Conservation (phyloP, 2,113 vertebrate species). For the Phyllostomus hastatus region DNA sequence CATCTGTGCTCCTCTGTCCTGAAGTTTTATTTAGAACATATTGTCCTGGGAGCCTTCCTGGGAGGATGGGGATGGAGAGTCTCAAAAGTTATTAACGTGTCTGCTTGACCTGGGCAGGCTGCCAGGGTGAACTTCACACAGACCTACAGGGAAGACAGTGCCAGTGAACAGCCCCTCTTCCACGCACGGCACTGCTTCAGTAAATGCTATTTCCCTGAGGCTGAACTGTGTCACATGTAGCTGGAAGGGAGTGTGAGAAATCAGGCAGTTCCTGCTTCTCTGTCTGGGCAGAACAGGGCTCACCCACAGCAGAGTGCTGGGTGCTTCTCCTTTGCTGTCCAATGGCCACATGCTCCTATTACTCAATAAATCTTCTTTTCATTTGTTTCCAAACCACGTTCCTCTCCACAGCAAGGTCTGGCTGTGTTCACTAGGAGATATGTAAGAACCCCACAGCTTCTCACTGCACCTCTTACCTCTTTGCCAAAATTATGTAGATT, state of each 20-base stretch:
- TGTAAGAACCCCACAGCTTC: neutral
- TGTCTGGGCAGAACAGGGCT: neutral
- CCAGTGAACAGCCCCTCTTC: neutral
- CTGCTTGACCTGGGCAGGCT: neutral
- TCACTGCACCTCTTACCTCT: neutral
- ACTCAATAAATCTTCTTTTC: neutral
- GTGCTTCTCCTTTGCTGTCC: neutral
- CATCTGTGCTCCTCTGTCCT: neutral
- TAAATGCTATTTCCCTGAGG: neutral
- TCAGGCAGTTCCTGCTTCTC: neutral
- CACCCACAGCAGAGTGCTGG: neutral
- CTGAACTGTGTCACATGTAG: neutral
- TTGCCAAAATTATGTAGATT: constrained; percentile 42
- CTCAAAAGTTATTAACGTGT: neutral
- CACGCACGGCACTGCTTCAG: neutral
- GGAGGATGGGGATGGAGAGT: neutral
- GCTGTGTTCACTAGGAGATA: neutral
- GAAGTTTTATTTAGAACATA: neutral
- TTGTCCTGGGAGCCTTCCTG: neutral
- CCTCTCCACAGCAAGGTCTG: neutral
- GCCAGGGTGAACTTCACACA: neutral
- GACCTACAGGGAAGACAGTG: neutral
- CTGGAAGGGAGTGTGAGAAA: neutral
- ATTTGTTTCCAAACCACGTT: neutral
- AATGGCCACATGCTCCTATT: neutral